Evolutionary conservation across 2,888 invertebrate species (phyloP).

Genomic region (Erebia aethiops): DNA sequence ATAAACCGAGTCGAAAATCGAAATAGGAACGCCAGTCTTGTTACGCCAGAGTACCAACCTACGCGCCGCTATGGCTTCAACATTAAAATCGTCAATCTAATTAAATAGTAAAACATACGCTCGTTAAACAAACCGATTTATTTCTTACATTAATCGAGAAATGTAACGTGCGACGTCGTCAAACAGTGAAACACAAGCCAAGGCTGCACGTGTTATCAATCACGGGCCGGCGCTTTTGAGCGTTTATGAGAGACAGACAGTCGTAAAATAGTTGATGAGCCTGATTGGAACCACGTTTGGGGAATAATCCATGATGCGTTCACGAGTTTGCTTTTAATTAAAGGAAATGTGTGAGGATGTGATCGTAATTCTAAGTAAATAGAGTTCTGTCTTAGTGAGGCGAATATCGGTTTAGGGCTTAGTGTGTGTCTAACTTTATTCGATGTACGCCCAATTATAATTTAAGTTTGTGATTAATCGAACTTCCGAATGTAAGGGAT

Average conservation of each 20-base stretch:
- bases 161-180: slow-evolving; percentile 6
- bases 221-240: slow-evolving; percentile 67
- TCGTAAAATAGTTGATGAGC: slow-evolving; percentile 70
- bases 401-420: neutral
- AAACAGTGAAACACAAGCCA: slow-evolving; percentile 41
- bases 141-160: slow-evolving; percentile 16
- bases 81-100: neutral
- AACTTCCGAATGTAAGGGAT: too few species aligned
- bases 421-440: neutral
- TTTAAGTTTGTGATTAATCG: too few species aligned
- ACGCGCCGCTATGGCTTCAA: too few species aligned
- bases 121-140: slow-evolving; percentile 14
- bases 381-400: slow-evolving; percentile 18
- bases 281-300: slow-evolving; percentile 78
- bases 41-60: too few species aligned
- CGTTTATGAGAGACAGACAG: slow-evolving; percentile 70
- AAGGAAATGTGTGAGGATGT: slow-evolving; percentile 55
- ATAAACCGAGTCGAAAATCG: too few species aligned
- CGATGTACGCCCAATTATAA: too few species aligned
- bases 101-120: neutral
- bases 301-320: slow-evolving; percentile 59
- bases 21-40: too few species aligned
- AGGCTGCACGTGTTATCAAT: slow-evolving; percentile 75
- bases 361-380: slow-evolving; percentile 31
- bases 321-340: slow-evolving; percentile 72